A percentile compares a stretch with the other conserved stretches of the same genome.
phyloP scores from a whole-genome alignment of 2,113 vertebrate genomes.

The Sorex araneus region DNA sequence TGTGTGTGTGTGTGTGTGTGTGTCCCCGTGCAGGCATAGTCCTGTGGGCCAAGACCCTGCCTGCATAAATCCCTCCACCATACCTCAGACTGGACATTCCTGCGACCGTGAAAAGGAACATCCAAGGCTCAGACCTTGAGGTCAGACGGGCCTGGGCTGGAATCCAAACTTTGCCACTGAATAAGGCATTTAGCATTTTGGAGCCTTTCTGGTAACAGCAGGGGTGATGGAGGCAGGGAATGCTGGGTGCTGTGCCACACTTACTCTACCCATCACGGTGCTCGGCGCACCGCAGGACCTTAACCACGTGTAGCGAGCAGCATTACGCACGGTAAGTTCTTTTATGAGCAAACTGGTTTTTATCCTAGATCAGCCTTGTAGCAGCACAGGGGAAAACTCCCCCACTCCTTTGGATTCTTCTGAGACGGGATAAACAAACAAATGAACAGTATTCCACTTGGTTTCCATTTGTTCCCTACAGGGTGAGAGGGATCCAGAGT shows the following conservation, averaged over 20 bases:
- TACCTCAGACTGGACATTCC: not conserved
- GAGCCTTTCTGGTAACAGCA: not conserved
- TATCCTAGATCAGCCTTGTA: not conserved
- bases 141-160: not conserved
- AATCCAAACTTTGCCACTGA: not conserved
- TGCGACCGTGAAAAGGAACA: not conserved
- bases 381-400: no score
- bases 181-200: not conserved
- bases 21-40: not conserved
- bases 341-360: not conserved
- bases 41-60: not conserved
- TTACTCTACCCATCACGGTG: not conserved
- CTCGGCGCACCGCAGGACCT: not conserved
- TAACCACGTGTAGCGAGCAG: not conserved
- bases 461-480: no score
- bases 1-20: not conserved
- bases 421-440: no score
- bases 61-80: not conserved
- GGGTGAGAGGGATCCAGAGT: no score
- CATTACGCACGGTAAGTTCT: not conserved
- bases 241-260: no score
- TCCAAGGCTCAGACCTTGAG: not conserved
- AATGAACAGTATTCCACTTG: no score
- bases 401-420: no score
- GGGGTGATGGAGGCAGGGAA: not conserved